Base-by-base conservation (phyloP, 2,888 invertebrate genomes). In the Atrina japonica region DNA sequence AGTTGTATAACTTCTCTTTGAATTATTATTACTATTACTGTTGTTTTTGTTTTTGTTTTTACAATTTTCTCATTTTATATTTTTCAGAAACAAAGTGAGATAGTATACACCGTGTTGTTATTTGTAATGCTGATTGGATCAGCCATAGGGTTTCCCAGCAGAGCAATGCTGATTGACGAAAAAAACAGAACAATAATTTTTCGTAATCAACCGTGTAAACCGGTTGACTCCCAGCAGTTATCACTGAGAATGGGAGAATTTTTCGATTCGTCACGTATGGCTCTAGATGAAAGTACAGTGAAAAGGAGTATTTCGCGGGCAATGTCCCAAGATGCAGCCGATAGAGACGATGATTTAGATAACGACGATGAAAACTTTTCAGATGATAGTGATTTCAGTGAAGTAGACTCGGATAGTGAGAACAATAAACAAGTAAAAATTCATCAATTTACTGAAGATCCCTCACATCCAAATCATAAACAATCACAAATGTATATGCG, bases 231-330 rank as follows among this genome's bases (percentile, higher is more conserved):
- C 6, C 70, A 80, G 14, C 78, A 82, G 27, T 77, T 85, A n/a
- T 75, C 75, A 40, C 61, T 69, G 21, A 68, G 69, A 47, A 81
- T 85, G 81, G 85, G 85, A 3, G 49, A 74, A n/a, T 77, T 74
- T 7, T 83, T 77, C 60, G 86, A 86, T 65, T 67, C 71, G 16
- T 75, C 58, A n/a, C 77, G 75, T 30, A 86, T 85, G 86, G 78
- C 82, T n/a, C 53, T 73, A 35, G 78, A 83, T 47, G 70, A 77
- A 56, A 76, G 65, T 29, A 52, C 67, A 11, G 66, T 70, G 9
- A 83, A 85, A 69, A 70, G 82, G 27, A 75, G 71, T 66, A 60
- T 59, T 35, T 55, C 65, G 41, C 47, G 59, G 23, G 71, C 47
- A 29, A 60, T 52, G 21, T 47, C 70, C 30, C 60, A 73, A 30